Evolutionary conservation across 2,113 vertebrate species (phyloP).

Genomic region (Aythya baeri): DNA sequence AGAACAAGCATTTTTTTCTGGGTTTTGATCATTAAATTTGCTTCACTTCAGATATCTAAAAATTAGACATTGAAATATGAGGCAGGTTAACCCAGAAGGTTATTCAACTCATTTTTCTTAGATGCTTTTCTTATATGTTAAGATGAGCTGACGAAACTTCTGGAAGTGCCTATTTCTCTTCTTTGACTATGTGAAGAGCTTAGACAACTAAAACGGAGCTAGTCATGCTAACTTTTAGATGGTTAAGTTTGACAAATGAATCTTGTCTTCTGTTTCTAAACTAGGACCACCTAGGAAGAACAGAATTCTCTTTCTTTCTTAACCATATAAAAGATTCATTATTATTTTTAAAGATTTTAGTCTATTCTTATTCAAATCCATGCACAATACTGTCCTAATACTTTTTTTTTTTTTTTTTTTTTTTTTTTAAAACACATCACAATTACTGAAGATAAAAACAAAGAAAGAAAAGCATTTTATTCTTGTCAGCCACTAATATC

Average conservation of each 20-base stretch:
- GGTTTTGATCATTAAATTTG: background rate
- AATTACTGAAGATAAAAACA: background rate
- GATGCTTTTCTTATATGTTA: background rate
- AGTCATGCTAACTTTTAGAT: background rate
- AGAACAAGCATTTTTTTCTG: background rate
- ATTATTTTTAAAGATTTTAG: background rate
- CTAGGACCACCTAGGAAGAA: background rate
- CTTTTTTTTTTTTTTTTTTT: background rate
- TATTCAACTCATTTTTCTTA: background rate
- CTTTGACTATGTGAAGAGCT: background rate
- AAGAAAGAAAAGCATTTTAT: background rate
- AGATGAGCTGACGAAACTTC: background rate
- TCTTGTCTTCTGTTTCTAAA: background rate
- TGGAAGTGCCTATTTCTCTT: background rate
- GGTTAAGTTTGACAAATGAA: background rate
- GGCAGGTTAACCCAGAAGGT: background rate
- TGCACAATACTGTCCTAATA: background rate
- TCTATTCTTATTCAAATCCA: background rate
- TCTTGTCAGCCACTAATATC: background rate
- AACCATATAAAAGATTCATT: background rate
- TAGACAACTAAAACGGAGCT: background rate
- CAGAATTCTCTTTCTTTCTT: background rate
- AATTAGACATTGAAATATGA: background rate
- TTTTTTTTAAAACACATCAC: background rate
- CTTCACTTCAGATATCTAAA: background rate